Evolutionary conservation across 2,113 vertebrate genomes (phyloP), one percentile per base, ranked within the genome.

Genomic region (Antechinus stuartii): DNA sequence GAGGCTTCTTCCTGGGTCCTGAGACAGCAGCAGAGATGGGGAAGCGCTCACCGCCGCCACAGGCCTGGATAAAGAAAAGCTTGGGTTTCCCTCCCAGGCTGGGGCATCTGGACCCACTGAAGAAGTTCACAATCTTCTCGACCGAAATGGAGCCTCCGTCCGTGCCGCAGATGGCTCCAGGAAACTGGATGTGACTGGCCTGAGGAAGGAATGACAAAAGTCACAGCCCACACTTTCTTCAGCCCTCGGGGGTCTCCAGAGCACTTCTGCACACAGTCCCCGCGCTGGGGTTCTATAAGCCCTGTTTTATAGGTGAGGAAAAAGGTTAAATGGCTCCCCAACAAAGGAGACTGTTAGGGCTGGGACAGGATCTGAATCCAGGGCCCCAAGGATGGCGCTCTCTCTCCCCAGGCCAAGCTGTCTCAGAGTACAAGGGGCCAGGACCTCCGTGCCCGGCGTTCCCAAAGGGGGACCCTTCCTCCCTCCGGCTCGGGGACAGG

Each of bases 31-130:
- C 22, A 0, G 5, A 2, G 47, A 35, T 90, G 8, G 90, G 93
- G 61, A 91, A 76, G 56, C 22, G 90, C 97, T 98, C 98, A 99
- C 99, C 99, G 98, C 99, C 99, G 35, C 99, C 99, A 90, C 99
- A 99, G 92, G 99, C 99, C 98, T 99, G 99, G 98, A 99, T 99
- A 97, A 99, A 99, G 98, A 99, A 99, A 26, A 99, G 98, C 95
- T 99, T 99, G 91, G 99, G 99, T 97, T 99, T 99, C 96, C 99
- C 99, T 96, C 99, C 98, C 96, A 99, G 94, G 35, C 99, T 99
- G 0, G 98, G 99, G 97, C 99, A 99, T 93, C 98, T 46, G 94
- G 98, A 98, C 89, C 99, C 99, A 23, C 99, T 99, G 96, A 99
- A 99, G 97, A 98, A 99, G 97, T 98, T 99, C 95, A 99, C 99